A percentile compares a stretch with the other conserved stretches of the same genome.
Conservation (phyloP, 2,113 vertebrate genomes). For the Xiphophorus maculatus region DNA sequence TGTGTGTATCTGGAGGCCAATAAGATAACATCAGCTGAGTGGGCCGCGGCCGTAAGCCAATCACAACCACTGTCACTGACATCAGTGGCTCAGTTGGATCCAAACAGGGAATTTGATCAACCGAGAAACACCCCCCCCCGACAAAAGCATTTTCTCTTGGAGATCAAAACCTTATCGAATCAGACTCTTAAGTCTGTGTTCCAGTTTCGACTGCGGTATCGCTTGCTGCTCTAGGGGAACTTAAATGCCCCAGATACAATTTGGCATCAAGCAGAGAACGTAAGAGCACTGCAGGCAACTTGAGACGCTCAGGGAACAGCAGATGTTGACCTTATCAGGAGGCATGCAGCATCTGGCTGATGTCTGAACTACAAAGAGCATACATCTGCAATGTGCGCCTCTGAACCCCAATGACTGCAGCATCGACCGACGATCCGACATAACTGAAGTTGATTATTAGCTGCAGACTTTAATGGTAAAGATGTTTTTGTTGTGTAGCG, state of each 20-base stretch:
- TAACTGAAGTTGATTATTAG: conserved; percentile 63
- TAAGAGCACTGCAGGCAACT: conserved; percentile 40
- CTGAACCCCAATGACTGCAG: neutral
- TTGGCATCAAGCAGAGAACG: conserved; percentile 47
- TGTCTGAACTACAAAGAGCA: conserved; percentile 11
- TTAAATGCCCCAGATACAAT: conserved; percentile 53
- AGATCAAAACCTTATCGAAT: conserved; percentile 60
- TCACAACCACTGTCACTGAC: conserved; percentile 52
- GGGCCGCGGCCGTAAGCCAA: conserved; percentile 54
- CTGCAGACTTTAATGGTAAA: conserved; percentile 18
- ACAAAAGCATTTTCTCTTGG: conserved; percentile 18
- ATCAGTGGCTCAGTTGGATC: conserved; percentile 60
- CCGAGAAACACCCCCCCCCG: neutral
- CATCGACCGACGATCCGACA: conserved; percentile 28
- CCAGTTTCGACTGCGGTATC: conserved; percentile 45
- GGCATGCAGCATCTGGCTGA: conserved; percentile 28
- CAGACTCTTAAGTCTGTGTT: conserved; percentile 16
- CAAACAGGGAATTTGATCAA: conserved; percentile 58
- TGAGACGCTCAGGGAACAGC: conserved; percentile 43
- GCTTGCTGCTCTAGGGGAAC: conserved; percentile 21
- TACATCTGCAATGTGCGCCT: conserved; percentile 32
- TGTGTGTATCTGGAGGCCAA: conserved; percentile 55
- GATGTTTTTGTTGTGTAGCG: conserved; percentile 26
- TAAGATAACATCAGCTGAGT: conserved; percentile 61
- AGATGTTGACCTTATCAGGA: conserved; percentile 47